These are phyloP conservation scores for Ferdinandea cuprea DNA, from an alignment of 2,888 invertebrate genomes.

Conservation along the genomic window DNA sequence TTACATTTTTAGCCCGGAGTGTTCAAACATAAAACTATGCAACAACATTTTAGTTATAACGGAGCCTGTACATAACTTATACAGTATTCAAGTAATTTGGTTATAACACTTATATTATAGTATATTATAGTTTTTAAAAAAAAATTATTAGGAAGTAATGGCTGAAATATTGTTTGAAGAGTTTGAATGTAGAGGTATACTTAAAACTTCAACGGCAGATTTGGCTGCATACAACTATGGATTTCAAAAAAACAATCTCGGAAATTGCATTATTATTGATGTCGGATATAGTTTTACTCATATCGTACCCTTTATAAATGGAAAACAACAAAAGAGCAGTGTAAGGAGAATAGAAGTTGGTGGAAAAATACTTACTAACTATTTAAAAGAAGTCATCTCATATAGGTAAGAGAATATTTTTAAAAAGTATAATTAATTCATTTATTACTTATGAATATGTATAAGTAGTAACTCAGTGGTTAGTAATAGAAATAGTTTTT, in stretches of 20 bases:
- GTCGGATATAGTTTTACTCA: slow-evolving; percentile 98
- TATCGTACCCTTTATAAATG: slow-evolving; percentile 94
- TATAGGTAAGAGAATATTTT: slow-evolving; percentile 85
- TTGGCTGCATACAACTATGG: slow-evolving; percentile 88
- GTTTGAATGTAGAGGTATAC: slow-evolving; percentile 93
- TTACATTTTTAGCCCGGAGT: slow-evolving; percentile 94
- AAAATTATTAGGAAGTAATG: slow-evolving; percentile 90
- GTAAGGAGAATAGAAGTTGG: slow-evolving; percentile 96
- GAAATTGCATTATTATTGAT: slow-evolving; percentile 94
- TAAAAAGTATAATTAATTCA: no score
- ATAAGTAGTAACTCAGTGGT: no score
- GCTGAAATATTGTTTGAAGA: slow-evolving; percentile 99
- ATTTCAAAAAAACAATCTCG: slow-evolving; percentile 84
- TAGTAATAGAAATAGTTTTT: no score
- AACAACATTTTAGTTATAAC: slow-evolving; percentile 94
- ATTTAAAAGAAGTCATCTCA: slow-evolving; percentile 98
- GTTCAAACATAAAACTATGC: slow-evolving; percentile 89
- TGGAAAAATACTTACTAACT: slow-evolving; percentile 98
- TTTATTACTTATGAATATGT: no score
- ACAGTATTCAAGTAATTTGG: slow-evolving; percentile 88
- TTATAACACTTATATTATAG: slow-evolving; percentile 87
- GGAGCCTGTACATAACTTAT: slow-evolving; percentile 97
- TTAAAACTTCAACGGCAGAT: slow-evolving; percentile 91
- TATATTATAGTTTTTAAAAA: slow-evolving; percentile 92
- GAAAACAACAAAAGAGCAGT: slow-evolving; percentile 88